A percentile compares a stretch with the other conserved stretches of the same genome.
Conservation (phyloP, 2,888 invertebrate genomes). For the Drosophila prostipennis region DNA sequence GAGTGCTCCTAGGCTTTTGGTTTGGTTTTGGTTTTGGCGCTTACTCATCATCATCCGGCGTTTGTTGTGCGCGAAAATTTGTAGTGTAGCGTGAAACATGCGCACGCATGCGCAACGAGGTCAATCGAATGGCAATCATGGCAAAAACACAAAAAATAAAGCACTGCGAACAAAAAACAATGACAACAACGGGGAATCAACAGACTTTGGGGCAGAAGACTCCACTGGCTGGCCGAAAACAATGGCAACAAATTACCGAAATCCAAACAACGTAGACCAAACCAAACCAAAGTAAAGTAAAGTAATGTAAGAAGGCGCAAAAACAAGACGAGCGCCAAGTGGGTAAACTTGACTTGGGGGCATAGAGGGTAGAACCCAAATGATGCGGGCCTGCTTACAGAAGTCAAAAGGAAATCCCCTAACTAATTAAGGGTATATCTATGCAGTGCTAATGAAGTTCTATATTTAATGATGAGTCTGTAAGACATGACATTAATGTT, state of each 20-base stretch:
- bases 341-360: conserved; percentile 5
- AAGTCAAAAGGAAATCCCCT: conserved; percentile 1
- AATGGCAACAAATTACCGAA: conserved; percentile 40
- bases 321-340: conserved; percentile 1
- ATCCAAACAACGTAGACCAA: conserved; percentile 22
- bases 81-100: conserved; percentile 78
- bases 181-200: conserved; percentile 52
- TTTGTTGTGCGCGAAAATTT: conserved; percentile 62
- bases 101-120: conserved; percentile 80
- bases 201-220: conserved; percentile 26
- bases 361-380: neutral
- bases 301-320: conserved; percentile 15
- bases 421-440: neutral
- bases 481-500: neutral
- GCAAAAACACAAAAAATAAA: conserved; percentile 19
- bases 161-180: conserved; percentile 33
- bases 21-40: conserved; percentile 36
- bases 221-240: conserved; percentile 28
- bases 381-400: conserved; percentile 4
- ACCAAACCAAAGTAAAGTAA: conserved; percentile 7
- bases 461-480: neutral
- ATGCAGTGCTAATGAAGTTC: neutral
- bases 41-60: conserved; percentile 64
- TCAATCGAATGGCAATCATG: conserved; percentile 78
- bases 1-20: conserved; percentile 44